Base-by-base conservation (phyloP, 2,888 invertebrate species). In the Lobophora halterata region DNA sequence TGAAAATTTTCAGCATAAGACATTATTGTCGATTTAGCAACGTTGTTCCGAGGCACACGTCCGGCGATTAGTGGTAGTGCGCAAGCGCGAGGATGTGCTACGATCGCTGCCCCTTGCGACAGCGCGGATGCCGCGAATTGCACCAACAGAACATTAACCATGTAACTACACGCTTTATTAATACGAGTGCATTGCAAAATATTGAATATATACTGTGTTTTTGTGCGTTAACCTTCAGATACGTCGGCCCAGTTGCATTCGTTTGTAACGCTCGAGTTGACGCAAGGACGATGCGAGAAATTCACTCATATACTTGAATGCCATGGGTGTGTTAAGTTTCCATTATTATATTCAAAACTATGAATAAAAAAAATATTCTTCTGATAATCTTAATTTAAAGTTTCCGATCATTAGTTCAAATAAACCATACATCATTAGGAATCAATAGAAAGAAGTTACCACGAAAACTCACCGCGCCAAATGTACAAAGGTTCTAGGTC, bases 171-270 rank as follows among this genome's bases (percentile, higher is more conserved):
- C 70, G 66, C 63, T 78, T 79, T 82, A 81, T 81, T 80, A 81
- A 85, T 81, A 83, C 79, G 62, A 76, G 70, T 74, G 74, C 79
- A 75, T 85, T 85, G 79, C 86, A 78, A 81, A 81, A 82, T 78
- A 75, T 74, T 71, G 71, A 70, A 74, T 73, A 73, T 70, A 71
- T 67, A 69, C 69, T 70, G 71, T 72, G 71, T 74, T 75, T 77
- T 81, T 79, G 74, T 80, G 61, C 66, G 71, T 68, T 81, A 79
- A 83, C 86, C 86, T 86, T 86, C 81, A 70, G 68, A 57, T 57
- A 63, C 67, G 72, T 67, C 78, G 80, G 76, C 70, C 78, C 68
- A 75, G 58, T 85, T 85, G 79, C 85, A 82, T 83, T 79, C 59
- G 71, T 80, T 80, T 58, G 76, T 58, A 61, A 81, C 82, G 83